Evolutionary conservation across 2,797 vertebrate genomes (phyloP).

Genomic region (Pseudochirops cupreus): DNA sequence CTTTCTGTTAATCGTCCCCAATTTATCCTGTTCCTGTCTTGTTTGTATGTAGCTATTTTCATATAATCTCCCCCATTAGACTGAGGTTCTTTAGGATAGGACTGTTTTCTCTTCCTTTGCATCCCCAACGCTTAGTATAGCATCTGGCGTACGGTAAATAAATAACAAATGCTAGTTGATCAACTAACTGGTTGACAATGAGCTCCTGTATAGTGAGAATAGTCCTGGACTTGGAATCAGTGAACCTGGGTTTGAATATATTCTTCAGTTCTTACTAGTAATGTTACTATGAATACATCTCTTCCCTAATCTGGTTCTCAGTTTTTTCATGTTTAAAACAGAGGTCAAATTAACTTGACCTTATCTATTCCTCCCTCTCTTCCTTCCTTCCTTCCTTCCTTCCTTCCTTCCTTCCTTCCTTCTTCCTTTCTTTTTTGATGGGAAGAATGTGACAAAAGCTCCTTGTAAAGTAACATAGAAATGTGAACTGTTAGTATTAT

Average conservation of each 20-base stretch:
- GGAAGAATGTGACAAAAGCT: not conserved
- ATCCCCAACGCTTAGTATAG: no score
- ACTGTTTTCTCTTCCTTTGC: no score
- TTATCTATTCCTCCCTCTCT: not conserved
- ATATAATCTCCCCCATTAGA: no score
- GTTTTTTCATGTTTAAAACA: not conserved
- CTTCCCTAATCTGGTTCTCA: not conserved
- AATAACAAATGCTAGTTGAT: no score
- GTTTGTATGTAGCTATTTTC: no score
- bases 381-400: not conserved
- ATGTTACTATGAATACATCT: not conserved
- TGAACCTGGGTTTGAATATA: not conserved
- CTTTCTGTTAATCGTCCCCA: no score
- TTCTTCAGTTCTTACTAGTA: not conserved
- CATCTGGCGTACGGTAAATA: no score
- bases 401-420: not conserved
- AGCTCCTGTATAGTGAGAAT: not conserved
- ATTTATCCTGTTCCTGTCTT: no score
- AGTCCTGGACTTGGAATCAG: not conserved
- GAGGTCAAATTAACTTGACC: not conserved
- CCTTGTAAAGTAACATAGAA: not conserved
- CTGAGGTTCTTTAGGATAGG: no score
- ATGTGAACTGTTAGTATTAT: conserved; percentile 7
- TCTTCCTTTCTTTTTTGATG: not conserved
- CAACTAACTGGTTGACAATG: no score